These are phyloP conservation scores for Diogma glabrata DNA, from an alignment of 2,888 invertebrate genomes.

Conservation along the genomic window DNA sequence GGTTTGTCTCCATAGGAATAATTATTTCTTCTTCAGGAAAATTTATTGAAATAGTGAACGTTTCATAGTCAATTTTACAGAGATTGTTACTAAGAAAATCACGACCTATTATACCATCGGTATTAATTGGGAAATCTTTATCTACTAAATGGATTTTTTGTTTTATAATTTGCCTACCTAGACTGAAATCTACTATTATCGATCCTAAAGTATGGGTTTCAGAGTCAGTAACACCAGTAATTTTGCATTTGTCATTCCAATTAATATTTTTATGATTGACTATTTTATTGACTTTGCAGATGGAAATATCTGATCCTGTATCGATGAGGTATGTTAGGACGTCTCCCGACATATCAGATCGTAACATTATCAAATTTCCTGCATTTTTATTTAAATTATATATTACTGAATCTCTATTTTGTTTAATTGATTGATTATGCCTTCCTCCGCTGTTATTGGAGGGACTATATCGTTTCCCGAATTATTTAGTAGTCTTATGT, in stretches of 20 bases:
- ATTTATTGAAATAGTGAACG: not conserved
- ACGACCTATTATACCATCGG: not conserved
- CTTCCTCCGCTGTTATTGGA: no score
- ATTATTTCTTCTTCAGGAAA: not conserved
- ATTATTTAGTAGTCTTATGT: no score
- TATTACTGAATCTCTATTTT: no score
- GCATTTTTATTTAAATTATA: no score
- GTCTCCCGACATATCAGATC: no score
- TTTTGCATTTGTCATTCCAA: not conserved
- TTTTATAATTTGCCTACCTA: not conserved
- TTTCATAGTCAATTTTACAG: not conserved
- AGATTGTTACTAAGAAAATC: not conserved
- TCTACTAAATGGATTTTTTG: not conserved
- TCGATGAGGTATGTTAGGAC: no score
- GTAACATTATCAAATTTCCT: no score
- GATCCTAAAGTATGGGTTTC: not conserved
- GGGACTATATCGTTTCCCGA: no score
- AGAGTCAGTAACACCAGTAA: not conserved
- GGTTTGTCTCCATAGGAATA: not conserved
- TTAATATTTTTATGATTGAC: not conserved
- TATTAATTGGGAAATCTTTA: not conserved
- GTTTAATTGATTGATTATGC: no score
- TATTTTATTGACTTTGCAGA: not conserved
- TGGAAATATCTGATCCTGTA: no score
- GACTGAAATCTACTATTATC: not conserved